Conservation (phyloP, 92 coral and sea anemone genomes). For the Ricordea florida region DNA sequence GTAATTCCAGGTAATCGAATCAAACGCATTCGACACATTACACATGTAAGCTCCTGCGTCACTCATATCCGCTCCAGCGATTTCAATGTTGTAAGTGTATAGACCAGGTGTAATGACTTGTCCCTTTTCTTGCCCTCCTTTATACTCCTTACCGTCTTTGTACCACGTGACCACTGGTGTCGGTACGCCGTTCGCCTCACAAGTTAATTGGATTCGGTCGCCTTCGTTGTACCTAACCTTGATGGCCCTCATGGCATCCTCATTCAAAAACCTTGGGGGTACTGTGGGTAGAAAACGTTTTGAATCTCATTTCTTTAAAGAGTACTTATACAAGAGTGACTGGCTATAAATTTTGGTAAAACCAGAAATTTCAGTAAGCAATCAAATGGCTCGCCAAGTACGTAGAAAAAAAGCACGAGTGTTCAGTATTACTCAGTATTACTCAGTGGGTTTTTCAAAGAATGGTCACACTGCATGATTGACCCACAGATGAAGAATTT, state of each 20-base stretch:
- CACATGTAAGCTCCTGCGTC: slow-evolving; percentile 80
- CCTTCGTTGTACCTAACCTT: slow-evolving; percentile 6
- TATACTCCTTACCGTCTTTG: slow-evolving; percentile 7
- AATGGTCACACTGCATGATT: no score
- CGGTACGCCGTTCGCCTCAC: slow-evolving; percentile 57
- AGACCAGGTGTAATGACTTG: slow-evolving; percentile 1
- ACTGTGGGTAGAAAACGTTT: no score
- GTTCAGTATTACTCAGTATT: no score
- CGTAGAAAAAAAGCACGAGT: no score
- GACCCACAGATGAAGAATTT: no score
- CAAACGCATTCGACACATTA: slow-evolving; percentile 76
- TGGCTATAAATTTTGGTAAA: no score
- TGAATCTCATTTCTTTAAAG: no score
- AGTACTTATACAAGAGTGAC: no score
- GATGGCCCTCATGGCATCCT: not conserved
- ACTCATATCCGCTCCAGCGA: slow-evolving; percentile 39
- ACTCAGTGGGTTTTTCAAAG: no score
- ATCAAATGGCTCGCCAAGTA: no score
- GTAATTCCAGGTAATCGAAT: slow-evolving; percentile 67
- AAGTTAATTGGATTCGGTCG: slow-evolving; percentile 1
- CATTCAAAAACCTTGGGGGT: slow-evolving; percentile 28
- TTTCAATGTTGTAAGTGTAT: slow-evolving; percentile 31
- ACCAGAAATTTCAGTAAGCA: no score
- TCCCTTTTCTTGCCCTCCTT: not conserved
- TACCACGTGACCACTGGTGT: slow-evolving; percentile 51